A percentile compares a stretch with the other conserved stretches of the same genome.
phyloP scores from a whole-genome alignment of 2,888 invertebrate species.

The Invenusta paracnida region DNA sequence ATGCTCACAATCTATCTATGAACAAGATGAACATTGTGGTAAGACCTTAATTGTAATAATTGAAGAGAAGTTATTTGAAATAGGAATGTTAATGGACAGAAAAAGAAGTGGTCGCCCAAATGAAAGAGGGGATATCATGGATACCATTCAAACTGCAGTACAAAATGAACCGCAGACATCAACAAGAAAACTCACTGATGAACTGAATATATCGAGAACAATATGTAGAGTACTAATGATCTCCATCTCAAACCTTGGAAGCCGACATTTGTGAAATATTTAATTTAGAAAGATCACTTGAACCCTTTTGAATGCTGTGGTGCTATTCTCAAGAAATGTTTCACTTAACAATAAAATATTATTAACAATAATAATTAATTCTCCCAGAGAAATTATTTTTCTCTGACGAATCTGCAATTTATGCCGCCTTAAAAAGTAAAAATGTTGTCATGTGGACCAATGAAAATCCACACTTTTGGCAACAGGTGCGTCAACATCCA shows the following conservation, averaged over 20 bases:
- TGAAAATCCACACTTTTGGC: slow-evolving; percentile 25
- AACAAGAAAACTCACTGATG: not conserved
- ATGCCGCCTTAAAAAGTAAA: not conserved
- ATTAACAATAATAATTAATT: too few relatives aligned
- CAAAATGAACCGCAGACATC: not conserved
- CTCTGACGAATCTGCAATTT: slow-evolving; percentile 27
- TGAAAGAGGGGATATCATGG: not conserved
- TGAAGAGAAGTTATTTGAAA: not conserved
- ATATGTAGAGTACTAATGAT: not conserved
- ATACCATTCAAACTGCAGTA: not conserved
- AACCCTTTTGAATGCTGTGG: not conserved
- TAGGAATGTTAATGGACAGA: not conserved
- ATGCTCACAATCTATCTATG: too few relatives aligned
- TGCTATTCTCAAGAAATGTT: slow-evolving; percentile 4
- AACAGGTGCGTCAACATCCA: slow-evolving; percentile 13
- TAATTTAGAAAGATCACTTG: not conserved
- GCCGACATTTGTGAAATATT: not conserved
- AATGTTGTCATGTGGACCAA: slow-evolving; percentile 15
- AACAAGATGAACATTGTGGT: too few relatives aligned
- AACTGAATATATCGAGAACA: not conserved
- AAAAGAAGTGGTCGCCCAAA: not conserved
- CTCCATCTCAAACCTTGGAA: not conserved
- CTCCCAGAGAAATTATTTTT: not conserved
- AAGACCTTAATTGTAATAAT: too few relatives aligned
- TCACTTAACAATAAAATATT: not conserved